Percentiles rank a stretch among this genome's conserved stretches.
These are phyloP conservation scores for Toxotes chatareus DNA, from an alignment of 2,113 vertebrate genomes.

Conservation along the genomic window DNA sequence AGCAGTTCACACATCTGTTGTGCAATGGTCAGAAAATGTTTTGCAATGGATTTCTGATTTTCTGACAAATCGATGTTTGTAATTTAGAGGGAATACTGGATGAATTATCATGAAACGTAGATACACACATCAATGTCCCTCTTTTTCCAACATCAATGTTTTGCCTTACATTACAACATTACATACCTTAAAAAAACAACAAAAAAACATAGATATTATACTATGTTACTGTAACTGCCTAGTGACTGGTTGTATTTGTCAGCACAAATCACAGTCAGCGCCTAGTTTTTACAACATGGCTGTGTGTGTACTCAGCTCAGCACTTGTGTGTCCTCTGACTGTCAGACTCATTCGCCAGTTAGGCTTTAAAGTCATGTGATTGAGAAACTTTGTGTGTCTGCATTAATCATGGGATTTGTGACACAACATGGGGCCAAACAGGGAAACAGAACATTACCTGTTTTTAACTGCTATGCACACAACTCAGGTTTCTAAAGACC, in stretches of 20 bases:
- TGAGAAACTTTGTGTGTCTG: not conserved
- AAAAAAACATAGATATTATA: not conserved
- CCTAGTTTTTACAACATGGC: not conserved
- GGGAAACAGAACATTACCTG: not conserved
- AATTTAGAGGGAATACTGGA: no score
- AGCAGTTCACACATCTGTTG: not conserved
- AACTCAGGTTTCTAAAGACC: no score
- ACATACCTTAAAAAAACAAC: no score
- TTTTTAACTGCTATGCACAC: no score
- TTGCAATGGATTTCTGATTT: no score
- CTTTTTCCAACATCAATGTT: no score
- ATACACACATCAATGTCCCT: no score
- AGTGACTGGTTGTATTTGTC: not conserved
- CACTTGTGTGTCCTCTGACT: not conserved
- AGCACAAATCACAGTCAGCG: conserved; percentile 18
- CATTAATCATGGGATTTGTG: not conserved
- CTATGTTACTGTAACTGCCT: not conserved
- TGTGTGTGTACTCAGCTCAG: not conserved
- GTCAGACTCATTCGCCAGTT: not conserved
- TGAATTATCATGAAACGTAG: no score
- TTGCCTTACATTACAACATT: not conserved
- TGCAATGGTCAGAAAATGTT: not conserved
- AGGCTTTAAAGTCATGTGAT: not conserved
- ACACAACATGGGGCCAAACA: not conserved
- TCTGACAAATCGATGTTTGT: no score